Percentiles rank a stretch among this genome's conserved stretches.
Conservation (phyloP, 2,113 vertebrate species). For the Petrocephalus microphthalmus region DNA sequence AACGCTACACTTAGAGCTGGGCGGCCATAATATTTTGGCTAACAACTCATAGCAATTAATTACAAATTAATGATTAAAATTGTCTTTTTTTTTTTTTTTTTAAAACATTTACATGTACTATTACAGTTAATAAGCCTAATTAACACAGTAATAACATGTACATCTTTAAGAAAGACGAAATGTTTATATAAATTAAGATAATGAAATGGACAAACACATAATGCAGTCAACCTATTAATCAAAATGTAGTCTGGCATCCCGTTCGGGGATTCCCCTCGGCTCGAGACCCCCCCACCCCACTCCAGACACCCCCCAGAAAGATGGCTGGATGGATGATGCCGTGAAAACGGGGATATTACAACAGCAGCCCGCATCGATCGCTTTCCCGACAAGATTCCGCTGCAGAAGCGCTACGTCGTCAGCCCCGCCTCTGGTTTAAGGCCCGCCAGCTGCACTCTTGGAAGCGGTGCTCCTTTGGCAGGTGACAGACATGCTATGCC, state of each 20-base stretch:
- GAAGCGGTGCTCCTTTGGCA: neutral
- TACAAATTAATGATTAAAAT: neutral
- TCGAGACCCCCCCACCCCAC: neutral
- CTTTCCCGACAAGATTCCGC: neutral
- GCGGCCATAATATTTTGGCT: neutral
- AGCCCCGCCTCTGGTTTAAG: neutral
- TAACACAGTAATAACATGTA: neutral
- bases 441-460: neutral
- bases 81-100: neutral
- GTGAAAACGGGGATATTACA: neutral
- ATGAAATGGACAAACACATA: neutral
- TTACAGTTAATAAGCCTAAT: neutral
- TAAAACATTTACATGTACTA: neutral
- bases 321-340: neutral
- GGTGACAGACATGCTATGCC: neutral
- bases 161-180: too few relatives aligned
- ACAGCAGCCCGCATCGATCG: neutral
- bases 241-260: neutral
- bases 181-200: neutral
- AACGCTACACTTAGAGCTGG: neutral
- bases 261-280: neutral
- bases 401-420: neutral
- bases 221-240: neutral
- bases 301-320: neutral
- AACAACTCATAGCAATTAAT: neutral